phyloP scores from a whole-genome alignment of 2,888 invertebrate genomes.

The Azorinus chamasolen region DNA sequence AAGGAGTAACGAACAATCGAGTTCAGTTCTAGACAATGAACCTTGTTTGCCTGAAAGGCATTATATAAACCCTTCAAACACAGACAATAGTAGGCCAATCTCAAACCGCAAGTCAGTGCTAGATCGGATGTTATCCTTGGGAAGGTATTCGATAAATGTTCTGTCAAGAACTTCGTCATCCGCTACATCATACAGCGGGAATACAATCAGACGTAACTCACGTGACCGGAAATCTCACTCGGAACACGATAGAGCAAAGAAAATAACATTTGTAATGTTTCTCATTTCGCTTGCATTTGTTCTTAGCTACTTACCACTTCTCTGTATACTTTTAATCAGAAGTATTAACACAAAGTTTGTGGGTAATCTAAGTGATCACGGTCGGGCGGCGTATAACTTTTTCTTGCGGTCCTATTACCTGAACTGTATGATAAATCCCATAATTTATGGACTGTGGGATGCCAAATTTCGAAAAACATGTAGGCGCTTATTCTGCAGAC shows the following conservation, averaged over 20 bases:
- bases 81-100: not conserved
- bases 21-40: too few relatives aligned
- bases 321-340: slow-evolving; percentile 52
- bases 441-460: slow-evolving; percentile 74
- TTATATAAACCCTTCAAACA: too few relatives aligned
- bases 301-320: slow-evolving; percentile 64
- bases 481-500: not conserved
- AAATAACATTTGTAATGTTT: slow-evolving; percentile 68
- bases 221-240: not conserved
- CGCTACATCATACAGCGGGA: not conserved
- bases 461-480: slow-evolving; percentile 50
- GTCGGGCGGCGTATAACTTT: slow-evolving; percentile 60
- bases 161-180: too few relatives aligned
- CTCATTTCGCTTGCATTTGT: slow-evolving; percentile 64
- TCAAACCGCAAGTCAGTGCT: not conserved
- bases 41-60: too few relatives aligned
- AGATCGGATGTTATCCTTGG: not conserved
- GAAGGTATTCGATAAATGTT: too few relatives aligned
- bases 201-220: not conserved
- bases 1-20: too few relatives aligned
- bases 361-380: slow-evolving; percentile 40
- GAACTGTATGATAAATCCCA: slow-evolving; percentile 71
- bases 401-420: slow-evolving; percentile 70
- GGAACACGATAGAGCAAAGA: slow-evolving; percentile 37
- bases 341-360: slow-evolving; percentile 46